A percentile compares a stretch with the other conserved stretches of the same genome.
phyloP scores from a whole-genome alignment of 1,140 invertebrate species.

The Antheraea mylitta region DNA sequence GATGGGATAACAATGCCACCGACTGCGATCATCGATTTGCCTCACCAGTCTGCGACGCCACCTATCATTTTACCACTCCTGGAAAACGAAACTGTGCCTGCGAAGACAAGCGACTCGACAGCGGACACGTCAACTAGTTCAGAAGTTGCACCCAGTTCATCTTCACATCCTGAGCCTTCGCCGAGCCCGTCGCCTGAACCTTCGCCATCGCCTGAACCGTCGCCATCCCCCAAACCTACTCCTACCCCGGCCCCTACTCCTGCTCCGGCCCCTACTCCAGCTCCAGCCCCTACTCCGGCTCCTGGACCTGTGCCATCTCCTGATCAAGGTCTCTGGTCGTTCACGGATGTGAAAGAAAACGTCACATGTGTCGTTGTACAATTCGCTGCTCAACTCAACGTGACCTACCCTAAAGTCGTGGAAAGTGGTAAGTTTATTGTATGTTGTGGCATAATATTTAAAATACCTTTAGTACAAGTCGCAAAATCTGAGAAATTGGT shows the following conservation, averaged over 20 bases:
- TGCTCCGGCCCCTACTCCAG: slow-evolving; percentile 47
- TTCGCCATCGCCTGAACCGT: slow-evolving; percentile 39
- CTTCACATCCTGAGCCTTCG: background rate
- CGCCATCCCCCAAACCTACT: slow-evolving; percentile 32
- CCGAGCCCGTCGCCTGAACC: background rate
- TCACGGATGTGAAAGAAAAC: slow-evolving; percentile 54
- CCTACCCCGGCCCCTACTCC: slow-evolving; percentile 41
- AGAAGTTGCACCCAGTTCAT: too few relatives aligned
- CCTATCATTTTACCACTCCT: background rate
- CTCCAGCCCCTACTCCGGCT: slow-evolving; percentile 47
- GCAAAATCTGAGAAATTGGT: background rate
- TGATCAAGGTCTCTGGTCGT: slow-evolving; percentile 78
- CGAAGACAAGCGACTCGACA: background rate
- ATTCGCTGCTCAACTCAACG: slow-evolving; percentile 82
- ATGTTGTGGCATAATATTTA: background rate
- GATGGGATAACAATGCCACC: background rate
- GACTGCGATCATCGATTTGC: background rate
- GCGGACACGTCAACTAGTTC: too few relatives aligned
- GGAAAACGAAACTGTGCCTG: background rate
- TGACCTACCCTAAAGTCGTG: slow-evolving; percentile 75
- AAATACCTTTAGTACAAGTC: background rate
- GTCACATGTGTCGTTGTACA: slow-evolving; percentile 80
- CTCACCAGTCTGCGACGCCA: background rate
- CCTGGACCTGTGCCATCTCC: slow-evolving; percentile 70
- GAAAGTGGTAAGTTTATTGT: slow-evolving; percentile 17